These are phyloP conservation scores for Melanophora roralis DNA, from an alignment of 2,888 invertebrate genomes.

Conservation along the genomic window DNA sequence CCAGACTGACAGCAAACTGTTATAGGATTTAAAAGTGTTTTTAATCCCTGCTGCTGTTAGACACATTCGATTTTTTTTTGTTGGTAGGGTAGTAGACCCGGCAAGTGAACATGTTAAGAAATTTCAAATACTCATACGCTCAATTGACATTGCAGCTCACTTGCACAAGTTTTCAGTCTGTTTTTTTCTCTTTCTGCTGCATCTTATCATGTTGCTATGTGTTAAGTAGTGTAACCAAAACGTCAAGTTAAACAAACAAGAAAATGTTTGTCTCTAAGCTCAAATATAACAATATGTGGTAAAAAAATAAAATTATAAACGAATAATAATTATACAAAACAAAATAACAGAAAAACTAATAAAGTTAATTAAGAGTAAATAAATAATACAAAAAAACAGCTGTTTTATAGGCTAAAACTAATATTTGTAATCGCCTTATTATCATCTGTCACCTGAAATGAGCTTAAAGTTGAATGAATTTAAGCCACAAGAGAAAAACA, in stretches of 20 bases:
- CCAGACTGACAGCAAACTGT: too few relatives aligned
- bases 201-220: too few relatives aligned
- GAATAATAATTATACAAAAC: slow-evolving; percentile 6
- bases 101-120: slow-evolving; percentile 30
- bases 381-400: slow-evolving; percentile 9
- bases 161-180: slow-evolving; percentile 4
- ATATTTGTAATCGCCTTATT: slow-evolving; percentile 8
- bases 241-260: slow-evolving; percentile 31
- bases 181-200: too few relatives aligned
- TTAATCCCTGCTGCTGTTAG: too few relatives aligned
- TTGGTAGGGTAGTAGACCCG: too few relatives aligned
- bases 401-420: slow-evolving; percentile 27
- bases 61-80: background rate
- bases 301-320: background rate
- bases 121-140: slow-evolving; percentile 53
- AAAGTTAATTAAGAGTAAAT: background rate
- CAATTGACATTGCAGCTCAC: slow-evolving; percentile 53
- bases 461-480: too few relatives aligned
- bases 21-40: too few relatives aligned
- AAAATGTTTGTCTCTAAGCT: slow-evolving; percentile 27
- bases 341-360: background rate
- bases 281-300: background rate
- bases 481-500: background rate
- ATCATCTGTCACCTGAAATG: slow-evolving; percentile 1
- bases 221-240: slow-evolving; percentile 55